phyloP scores from a whole-genome alignment of 2,113 vertebrate species.

The Alligator sinensis region DNA sequence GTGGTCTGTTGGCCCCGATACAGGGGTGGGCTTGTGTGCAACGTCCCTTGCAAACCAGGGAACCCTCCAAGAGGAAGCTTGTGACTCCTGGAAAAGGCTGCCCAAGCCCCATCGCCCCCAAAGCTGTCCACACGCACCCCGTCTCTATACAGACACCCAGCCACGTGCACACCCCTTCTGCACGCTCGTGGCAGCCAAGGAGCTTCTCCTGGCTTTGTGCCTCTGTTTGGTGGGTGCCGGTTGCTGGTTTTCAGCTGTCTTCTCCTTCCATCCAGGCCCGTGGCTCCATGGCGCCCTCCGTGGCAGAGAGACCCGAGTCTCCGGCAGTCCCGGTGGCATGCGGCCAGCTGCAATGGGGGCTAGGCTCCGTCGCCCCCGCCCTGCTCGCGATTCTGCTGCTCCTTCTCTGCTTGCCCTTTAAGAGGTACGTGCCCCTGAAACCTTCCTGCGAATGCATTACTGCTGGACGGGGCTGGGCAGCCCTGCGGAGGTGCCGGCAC shows the following conservation, averaged over 20 bases:
- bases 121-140: neutral
- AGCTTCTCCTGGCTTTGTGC: neutral
- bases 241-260: neutral
- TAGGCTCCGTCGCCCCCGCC: neutral
- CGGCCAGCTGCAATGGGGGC: neutral
- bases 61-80: too few species aligned
- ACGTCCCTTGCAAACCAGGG: neutral
- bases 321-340: neutral
- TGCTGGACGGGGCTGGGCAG: neutral
- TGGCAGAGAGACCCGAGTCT: neutral
- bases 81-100: too few species aligned
- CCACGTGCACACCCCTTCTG: rapidly evolving
- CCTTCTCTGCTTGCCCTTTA: slow-evolving; percentile 32
- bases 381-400: slow-evolving; percentile 31
- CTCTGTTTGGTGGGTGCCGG: neutral
- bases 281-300: neutral
- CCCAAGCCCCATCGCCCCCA: too few species aligned
- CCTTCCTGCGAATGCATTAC: neutral
- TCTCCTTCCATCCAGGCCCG: rapidly evolving
- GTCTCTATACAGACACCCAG: too few species aligned
- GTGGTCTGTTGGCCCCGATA: neutral
- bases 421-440: neutral
- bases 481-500: neutral
- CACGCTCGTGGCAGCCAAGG: too few species aligned
- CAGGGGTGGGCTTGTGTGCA: neutral